Base-by-base conservation (phyloP, 2,797 vertebrate genomes). In the Cossypha heuglini region DNA sequence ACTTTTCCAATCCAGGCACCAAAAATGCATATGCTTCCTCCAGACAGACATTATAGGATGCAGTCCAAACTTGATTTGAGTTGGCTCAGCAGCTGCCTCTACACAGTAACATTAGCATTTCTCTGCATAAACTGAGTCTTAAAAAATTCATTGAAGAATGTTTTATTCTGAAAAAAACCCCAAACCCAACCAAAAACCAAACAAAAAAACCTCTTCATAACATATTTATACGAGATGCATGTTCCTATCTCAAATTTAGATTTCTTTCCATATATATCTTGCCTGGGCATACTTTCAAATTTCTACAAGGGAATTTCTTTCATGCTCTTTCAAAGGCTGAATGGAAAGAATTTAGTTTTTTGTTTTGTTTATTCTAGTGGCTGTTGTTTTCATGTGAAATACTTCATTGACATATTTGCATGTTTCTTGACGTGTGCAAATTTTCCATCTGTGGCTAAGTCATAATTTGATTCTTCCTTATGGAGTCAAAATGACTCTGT, bases 11-110 rank as follows among this genome's bases (percentile, higher is more conserved):
- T 76, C 45, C 38, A 94, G 64, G 68, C 72, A 72, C 79, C 1
- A 5, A 86, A 94, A 93, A 88, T 83, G 82, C 79, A 80, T 82
- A 49, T 77, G 48, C 45, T 90, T 86, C 62, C 68, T 91, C 22
- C 59, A 95, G 46, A 85, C 55, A 79, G 75, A 37, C 16, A 90
- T 83, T 67, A 66, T 54, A 85, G n/a, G 64, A 93, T 73, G 38
- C 61, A 58, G 64, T 83, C 82, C 79, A 96, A 83, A 88, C 79
- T 80, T 59, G 37, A 73, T 87, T 94, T 79, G 63, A 79, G 43
- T 88, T 96, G 93, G 67, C 68, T 64, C 79, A 90, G 69, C 33
- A 86, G 57, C 61, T 90, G 86, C 48, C 75, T 80, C 80, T 85
- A 71, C 40, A 83, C 37, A 88, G 42, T 21, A 88, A 52, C 40